Percentiles rank a stretch among this genome's conserved stretches.
Evolutionary conservation across 2,797 vertebrate genomes (phyloP).

Genomic region (Danio aesculapii): DNA sequence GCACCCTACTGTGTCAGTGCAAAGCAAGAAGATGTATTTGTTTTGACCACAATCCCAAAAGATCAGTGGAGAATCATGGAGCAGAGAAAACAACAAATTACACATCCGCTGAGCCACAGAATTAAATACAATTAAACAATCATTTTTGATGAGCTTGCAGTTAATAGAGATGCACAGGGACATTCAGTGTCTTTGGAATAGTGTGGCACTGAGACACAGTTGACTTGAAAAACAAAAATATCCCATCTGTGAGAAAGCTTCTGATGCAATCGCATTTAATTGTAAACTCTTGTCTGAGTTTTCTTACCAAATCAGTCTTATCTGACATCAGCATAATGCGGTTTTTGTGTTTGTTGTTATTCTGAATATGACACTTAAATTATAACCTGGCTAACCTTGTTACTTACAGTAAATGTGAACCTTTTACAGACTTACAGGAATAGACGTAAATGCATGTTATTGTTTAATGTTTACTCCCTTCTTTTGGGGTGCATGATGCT

Average conservation of each 20-base stretch:
- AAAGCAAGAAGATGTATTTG: slow-evolving; percentile 36
- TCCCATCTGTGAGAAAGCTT: slow-evolving; percentile 20
- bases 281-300: neutral
- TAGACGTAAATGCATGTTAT: neutral
- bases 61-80: slow-evolving; percentile 40
- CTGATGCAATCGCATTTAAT: slow-evolving; percentile 12
- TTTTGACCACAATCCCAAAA: slow-evolving; percentile 47
- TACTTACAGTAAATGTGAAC: neutral
- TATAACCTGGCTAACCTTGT: neutral
- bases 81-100: slow-evolving; percentile 34
- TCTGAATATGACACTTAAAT: neutral
- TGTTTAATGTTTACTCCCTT: neutral
- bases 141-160: slow-evolving; percentile 40
- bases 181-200: neutral
- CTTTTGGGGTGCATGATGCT: neutral
- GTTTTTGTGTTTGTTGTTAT: neutral
- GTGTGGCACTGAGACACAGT: neutral
- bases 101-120: slow-evolving; percentile 18
- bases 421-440: neutral
- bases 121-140: slow-evolving; percentile 53
- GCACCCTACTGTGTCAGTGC: neutral
- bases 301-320: neutral
- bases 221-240: slow-evolving; percentile 12
- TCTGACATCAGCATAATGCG: neutral
- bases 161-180: slow-evolving; percentile 34